Percentiles rank a stretch among this genome's conserved stretches.
These are phyloP conservation scores for Limnothrissa miodon DNA, from an alignment of 2,113 vertebrate species.

Conservation along the genomic window DNA sequence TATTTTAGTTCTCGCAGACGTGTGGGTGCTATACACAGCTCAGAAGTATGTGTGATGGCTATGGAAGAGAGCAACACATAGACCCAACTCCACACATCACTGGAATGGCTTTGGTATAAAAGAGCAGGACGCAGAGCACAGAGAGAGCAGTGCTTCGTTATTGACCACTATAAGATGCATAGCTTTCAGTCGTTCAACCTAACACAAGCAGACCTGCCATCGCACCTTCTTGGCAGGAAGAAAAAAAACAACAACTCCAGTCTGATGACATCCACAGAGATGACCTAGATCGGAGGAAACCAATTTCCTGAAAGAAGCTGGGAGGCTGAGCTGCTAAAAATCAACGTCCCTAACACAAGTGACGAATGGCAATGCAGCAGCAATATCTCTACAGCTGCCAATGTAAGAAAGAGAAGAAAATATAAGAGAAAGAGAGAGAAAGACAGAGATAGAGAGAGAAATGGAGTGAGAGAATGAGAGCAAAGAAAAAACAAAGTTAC, in stretches of 20 bases:
- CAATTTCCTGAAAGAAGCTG: constrained; percentile 25
- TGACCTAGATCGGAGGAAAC: constrained; percentile 40
- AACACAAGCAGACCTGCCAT: constrained; percentile 25
- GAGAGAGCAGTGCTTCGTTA: neutral
- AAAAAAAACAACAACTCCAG: constrained; percentile 11
- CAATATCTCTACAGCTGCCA: constrained; percentile 27
- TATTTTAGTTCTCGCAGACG: neutral
- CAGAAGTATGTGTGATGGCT: neutral
- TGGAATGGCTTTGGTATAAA: neutral
- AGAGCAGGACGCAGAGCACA: neutral
- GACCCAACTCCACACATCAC: neutral
- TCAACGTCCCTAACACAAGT: constrained; percentile 35
- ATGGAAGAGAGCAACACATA: neutral
- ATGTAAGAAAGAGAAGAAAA: neutral
- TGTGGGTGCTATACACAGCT: neutral
- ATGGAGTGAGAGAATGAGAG: neutral
- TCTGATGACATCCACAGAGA: constrained; percentile 26
- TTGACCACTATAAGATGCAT: too few relatives aligned
- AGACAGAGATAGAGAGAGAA: neutral
- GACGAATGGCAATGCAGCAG: constrained; percentile 25
- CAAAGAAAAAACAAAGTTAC: neutral
- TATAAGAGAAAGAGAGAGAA: neutral
- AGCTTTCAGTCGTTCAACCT: neutral
- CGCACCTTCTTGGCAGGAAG: constrained; percentile 19
- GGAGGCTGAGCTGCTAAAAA: constrained; percentile 24